These are phyloP conservation scores for Eumerus sabulonum DNA, from an alignment of 2,888 invertebrate genomes.

Conservation along the genomic window DNA sequence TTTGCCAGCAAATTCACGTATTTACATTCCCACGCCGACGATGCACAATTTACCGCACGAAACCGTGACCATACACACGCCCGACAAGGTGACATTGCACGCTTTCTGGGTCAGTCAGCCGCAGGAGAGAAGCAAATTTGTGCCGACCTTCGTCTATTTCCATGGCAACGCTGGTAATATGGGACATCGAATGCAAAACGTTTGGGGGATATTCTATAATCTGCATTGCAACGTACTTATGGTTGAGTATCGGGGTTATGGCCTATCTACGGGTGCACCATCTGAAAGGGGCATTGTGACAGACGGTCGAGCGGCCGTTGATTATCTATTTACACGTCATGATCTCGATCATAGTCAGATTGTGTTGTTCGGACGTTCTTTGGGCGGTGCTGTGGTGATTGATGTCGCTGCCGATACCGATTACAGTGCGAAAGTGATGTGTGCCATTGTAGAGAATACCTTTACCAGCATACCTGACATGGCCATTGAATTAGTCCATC, in stretches of 20 bases:
- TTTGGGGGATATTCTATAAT: slow-evolving; percentile 90
- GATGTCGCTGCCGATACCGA: slow-evolving; percentile 89
- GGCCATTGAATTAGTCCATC: slow-evolving; percentile 86
- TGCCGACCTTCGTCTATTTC: slow-evolving; percentile 92
- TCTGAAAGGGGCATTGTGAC: slow-evolving; percentile 91
- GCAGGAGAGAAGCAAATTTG: slow-evolving; percentile 83
- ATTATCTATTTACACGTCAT: slow-evolving; percentile 88
- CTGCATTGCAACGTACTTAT: slow-evolving; percentile 92
- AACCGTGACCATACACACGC: slow-evolving; percentile 86
- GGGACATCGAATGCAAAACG: slow-evolving; percentile 94
- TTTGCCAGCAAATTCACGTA: slow-evolving; percentile 91
- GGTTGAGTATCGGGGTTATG: slow-evolving; percentile 98
- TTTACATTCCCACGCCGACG: slow-evolving; percentile 92
- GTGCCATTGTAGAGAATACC: slow-evolving; percentile 94
- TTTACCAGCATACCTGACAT: slow-evolving; percentile 97
- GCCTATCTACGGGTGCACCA: slow-evolving; percentile 92
- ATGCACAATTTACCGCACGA: slow-evolving; percentile 93
- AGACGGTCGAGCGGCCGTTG: slow-evolving; percentile 93
- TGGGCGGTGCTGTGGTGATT: slow-evolving; percentile 95
- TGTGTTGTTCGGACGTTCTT: slow-evolving; percentile 91
- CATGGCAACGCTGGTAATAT: slow-evolving; percentile 99
- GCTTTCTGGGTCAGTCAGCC: slow-evolving; percentile 90
- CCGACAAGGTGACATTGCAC: slow-evolving; percentile 88
- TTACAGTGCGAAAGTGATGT: slow-evolving; percentile 89
- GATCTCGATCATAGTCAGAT: slow-evolving; percentile 93